A percentile compares a stretch with the other conserved stretches of the same genome.
These are phyloP conservation scores for Tenthredo scrophulariae DNA, from an alignment of 2,888 invertebrate species.

Conservation along the genomic window DNA sequence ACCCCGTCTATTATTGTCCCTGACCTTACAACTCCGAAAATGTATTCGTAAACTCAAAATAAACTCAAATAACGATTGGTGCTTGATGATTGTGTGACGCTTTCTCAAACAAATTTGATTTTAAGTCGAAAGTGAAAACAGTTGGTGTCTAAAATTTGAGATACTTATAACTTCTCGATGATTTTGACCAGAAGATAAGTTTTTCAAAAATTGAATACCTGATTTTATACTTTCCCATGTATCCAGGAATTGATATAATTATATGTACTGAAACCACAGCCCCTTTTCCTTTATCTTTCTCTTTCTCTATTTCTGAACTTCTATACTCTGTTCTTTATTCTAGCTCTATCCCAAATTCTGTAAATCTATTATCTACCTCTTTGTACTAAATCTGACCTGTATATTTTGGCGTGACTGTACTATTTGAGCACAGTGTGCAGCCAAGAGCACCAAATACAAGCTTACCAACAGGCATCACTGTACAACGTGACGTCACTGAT, in stretches of 20 bases:
- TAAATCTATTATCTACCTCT: slow-evolving; percentile 43
- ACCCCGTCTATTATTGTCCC: not conserved
- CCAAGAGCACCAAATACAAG: slow-evolving; percentile 66
- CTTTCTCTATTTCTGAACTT: not conserved
- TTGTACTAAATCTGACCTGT: not conserved
- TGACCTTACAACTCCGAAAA: not conserved
- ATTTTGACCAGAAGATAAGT: not conserved
- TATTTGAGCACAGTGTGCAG: slow-evolving; percentile 72
- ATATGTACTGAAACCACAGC: not conserved
- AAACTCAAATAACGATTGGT: not conserved
- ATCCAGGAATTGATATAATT: too few species aligned
- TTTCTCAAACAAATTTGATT: not conserved
- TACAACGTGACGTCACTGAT: slow-evolving; percentile 57
- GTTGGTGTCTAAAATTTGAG: not conserved
- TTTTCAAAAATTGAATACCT: not conserved
- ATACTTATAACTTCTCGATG: not conserved
- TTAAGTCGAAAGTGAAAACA: not conserved
- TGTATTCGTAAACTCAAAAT: not conserved
- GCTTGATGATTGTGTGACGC: not conserved
- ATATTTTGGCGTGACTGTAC: slow-evolving; percentile 65
- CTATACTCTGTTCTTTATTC: not conserved
- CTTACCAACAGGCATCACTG: slow-evolving; percentile 60
- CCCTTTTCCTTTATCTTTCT: not conserved
- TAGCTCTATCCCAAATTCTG: not conserved
- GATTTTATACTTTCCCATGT: too few species aligned